Conservation (phyloP, 2,113 vertebrate genomes). For the Hemicordylus capensis region DNA sequence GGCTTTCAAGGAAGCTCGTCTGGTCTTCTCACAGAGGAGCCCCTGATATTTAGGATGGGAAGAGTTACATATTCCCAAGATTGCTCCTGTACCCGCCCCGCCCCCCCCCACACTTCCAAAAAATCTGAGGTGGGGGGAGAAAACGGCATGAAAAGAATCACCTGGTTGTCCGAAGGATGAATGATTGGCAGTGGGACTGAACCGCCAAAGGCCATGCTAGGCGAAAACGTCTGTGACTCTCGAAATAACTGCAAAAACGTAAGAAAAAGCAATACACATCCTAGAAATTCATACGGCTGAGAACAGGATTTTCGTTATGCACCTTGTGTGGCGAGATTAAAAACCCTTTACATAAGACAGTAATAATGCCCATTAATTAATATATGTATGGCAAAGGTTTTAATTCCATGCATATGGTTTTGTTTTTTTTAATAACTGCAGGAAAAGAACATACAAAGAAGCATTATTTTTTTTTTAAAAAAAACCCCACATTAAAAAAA, state of each 20-base stretch:
- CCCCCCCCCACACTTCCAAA: accelerated
- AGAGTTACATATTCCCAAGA: background rate
- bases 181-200: constrained; percentile 44
- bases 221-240: constrained; percentile 74
- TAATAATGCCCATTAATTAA: constrained; percentile 94
- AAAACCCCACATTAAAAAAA: constrained; percentile 61
- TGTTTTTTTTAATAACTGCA: constrained; percentile 67
- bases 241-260: constrained; percentile 53
- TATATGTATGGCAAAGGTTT: constrained; percentile 85
- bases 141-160: background rate
- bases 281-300: constrained; percentile 78
- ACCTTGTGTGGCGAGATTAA: constrained; percentile 62
- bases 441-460: constrained; percentile 82
- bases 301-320: constrained; percentile 50
- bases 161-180: constrained; percentile 13
- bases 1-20: background rate
- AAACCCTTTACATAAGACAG: constrained; percentile 83
- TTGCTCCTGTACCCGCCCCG: no score
- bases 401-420: constrained; percentile 91
- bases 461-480: constrained; percentile 48
- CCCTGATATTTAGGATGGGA: background rate
- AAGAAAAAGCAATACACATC: constrained; percentile 65
- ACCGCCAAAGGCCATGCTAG: constrained; percentile 48
- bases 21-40: background rate
- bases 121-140: no score